phyloP scores from a whole-genome alignment of 1,140 invertebrate species.

The Melitaea cinxia region DNA sequence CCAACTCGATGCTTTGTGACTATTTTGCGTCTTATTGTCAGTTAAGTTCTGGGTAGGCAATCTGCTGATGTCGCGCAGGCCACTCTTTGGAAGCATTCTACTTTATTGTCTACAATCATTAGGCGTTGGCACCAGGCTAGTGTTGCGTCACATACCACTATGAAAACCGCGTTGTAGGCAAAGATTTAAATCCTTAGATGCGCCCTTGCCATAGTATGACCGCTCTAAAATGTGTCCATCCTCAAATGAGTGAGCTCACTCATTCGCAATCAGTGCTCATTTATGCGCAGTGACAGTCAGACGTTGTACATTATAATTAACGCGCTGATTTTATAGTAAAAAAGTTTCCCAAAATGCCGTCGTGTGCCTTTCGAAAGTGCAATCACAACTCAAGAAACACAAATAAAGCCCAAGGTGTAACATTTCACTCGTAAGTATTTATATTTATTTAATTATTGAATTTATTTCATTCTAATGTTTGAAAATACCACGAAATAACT shows the following conservation, averaged over 20 bases:
- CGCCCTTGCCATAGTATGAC: too few relatives aligned
- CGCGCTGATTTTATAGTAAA: background rate
- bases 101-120: too few relatives aligned
- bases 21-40: too few relatives aligned
- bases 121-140: too few relatives aligned
- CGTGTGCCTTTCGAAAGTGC: background rate
- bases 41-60: too few relatives aligned
- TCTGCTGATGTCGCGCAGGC: too few relatives aligned
- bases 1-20: too few relatives aligned
- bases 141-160: too few relatives aligned
- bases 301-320: background rate
- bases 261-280: background rate
- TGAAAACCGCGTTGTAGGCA: too few relatives aligned
- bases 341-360: background rate
- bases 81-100: too few relatives aligned
- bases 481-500: too few relatives aligned
- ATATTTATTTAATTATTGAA: background rate
- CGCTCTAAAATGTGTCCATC: background rate
- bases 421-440: background rate
- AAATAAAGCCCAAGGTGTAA: background rate
- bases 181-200: too few relatives aligned
- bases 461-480: background rate
- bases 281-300: background rate
- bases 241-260: background rate
- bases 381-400: background rate